Base-by-base conservation (phyloP, 2,797 vertebrate species). In the Catostomus latipinnis region DNA sequence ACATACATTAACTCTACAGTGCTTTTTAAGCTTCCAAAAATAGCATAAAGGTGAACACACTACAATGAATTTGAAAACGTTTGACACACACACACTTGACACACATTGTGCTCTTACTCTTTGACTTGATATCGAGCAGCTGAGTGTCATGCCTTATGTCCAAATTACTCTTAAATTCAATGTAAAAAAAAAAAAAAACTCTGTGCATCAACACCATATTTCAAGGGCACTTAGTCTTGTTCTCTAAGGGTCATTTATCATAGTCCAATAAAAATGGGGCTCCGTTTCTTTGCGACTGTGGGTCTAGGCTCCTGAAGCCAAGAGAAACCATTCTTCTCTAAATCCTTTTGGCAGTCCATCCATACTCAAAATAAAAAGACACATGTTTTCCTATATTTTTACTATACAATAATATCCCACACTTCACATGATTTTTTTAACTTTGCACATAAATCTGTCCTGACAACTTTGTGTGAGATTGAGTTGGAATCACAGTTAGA, bases 191-290 rank as follows among this genome's bases (percentile, higher is more conserved):
- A n/a, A 74, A 78, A 75, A 74, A 78, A 77, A 71, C 78, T 73
- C 67, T 83, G 82, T 81, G 71, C 81, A 80, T 86, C 87, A 82
- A 84, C 83, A 84, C 76, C 74, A 70, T 85, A 84, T 83, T 84
- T 86, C 78, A 85, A 85, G 82, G 67, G 80, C 76, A 83, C 81
- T 81, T 80, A 80, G 79, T 9, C 67, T 80, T 86, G 72, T 79
- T 76, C 82, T 82, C 82, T 71, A 81, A 82, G 80, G 78, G 71
- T 75, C 76, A 81, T 84, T 84, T 82, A 82, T 82, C 84, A 81
- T 78, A 76, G 68, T 57, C 75, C 81, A 79, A 83, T 82, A 84
- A 85, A 85, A 85, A 78, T 63, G 78, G 76, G 69, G 71, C 56
- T 83, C 74, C 57, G 86, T 81, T 82, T 79, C 66, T 73, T 78